Evolutionary conservation across 2,888 invertebrate species (phyloP), one percentile per base, ranked within the genome.

Genomic region (Petrophora chlorosata): DNA sequence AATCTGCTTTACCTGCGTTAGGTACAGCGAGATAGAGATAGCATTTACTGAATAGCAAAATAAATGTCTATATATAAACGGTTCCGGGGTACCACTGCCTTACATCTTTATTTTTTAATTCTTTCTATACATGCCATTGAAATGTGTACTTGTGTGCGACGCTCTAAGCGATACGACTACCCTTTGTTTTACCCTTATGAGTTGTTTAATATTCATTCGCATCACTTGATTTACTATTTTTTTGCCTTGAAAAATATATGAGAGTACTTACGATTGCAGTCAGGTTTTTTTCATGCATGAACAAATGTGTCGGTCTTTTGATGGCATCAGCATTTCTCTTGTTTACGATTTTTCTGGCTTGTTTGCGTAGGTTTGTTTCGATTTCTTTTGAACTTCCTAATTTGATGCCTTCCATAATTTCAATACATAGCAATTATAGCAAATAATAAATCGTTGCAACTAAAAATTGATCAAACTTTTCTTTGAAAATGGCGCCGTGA

Each of bases 221-320:
- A n/a, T n/a, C n/a, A n/a, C n/a, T n/a, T n/a, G n/a, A n/a, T n/a
- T n/a, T n/a, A n/a, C n/a, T n/a, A n/a, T 23, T n/a, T 3, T 23
- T 23, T 23, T 23, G 7, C 23, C 3, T 2, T 3, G 1, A 2
- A 5, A 19, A 19, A 5, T 5, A 2, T 19, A 19, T 5, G 19
- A 1, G 7, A 19, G 1, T 5, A 3, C 92, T 89, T 80, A 93
- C 93, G 55, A 93, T 92, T 64, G 84, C 82, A 26, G 79, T 79
- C 3, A 94, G 79, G 53, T 77, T 82, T 77, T 92, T 92, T 52
- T 92, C 92, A 60, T 93, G 92, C 83, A 92, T 85, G 70, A 92
- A 92, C 36, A 93, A 67, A 78, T 90, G 90, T 2, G 90, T 88
- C 5, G 74, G 75, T 62, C 76, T 76, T 66, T 82, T 82, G 19